These are phyloP conservation scores for Alitta virens DNA, from an alignment of 2,888 invertebrate species.

Conservation along the genomic window DNA sequence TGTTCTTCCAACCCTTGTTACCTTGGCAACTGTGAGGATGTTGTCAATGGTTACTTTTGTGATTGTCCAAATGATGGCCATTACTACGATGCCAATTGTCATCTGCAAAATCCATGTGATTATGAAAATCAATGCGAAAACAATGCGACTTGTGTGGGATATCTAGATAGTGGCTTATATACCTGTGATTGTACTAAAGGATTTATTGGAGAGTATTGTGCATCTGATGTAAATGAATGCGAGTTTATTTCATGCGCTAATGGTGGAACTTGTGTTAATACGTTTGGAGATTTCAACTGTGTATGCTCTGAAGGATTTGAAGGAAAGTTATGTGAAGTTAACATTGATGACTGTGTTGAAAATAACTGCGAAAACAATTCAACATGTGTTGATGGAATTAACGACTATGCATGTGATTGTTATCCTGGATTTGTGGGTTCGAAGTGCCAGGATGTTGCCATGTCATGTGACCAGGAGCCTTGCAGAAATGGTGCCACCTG, in stretches of 20 bases:
- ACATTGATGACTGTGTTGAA: neutral
- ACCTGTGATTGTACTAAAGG: no score
- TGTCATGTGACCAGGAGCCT: neutral
- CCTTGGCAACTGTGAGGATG: slow-evolving; percentile 67
- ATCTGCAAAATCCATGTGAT: no score
- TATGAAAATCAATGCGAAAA: no score
- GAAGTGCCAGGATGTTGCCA: neutral
- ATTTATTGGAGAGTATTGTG: no score
- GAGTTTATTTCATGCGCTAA: neutral
- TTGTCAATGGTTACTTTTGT: slow-evolving; percentile 18
- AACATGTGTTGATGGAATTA: neutral
- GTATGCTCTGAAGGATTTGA: neutral
- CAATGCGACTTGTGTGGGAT: no score
- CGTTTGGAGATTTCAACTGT: neutral
- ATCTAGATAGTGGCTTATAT: no score
- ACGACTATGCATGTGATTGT: neutral
- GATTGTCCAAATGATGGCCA: slow-evolving; percentile 6
- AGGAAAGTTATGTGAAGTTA: neutral
- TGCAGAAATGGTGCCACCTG: neutral
- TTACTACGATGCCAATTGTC: no score
- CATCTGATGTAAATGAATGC: no score
- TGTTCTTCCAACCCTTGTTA: slow-evolving; percentile 70
- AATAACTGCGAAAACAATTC: neutral
- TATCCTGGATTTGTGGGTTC: neutral
- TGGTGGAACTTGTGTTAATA: neutral